Evolutionary conservation across 2,113 vertebrate species (phyloP).

Genomic region (Heteronetta atricapilla): DNA sequence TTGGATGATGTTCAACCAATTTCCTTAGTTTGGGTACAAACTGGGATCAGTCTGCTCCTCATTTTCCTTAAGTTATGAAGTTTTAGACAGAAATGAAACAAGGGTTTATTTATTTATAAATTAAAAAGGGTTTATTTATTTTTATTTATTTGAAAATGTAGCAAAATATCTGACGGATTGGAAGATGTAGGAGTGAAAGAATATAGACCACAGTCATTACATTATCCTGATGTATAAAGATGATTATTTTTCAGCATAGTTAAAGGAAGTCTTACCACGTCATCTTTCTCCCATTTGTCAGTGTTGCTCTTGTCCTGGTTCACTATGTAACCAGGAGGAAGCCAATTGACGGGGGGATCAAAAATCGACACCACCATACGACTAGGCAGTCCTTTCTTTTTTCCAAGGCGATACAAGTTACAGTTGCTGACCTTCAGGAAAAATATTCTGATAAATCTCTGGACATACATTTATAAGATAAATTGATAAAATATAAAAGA

Average conservation of each 20-base stretch:
- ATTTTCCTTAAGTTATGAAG: neutral
- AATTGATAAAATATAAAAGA: neutral
- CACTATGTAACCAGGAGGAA: conserved; percentile 94
- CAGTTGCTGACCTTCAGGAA: conserved; percentile 88
- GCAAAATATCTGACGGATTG: neutral
- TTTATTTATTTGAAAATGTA: neutral
- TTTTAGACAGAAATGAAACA: neutral
- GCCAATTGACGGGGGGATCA: conserved; percentile 98
- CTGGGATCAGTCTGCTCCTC: neutral
- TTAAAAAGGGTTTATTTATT: too few relatives aligned
- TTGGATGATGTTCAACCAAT: neutral
- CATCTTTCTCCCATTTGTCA: conserved; percentile 91
- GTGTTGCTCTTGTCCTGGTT: conserved; percentile 93
- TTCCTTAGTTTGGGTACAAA: neutral
- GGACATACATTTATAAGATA: neutral
- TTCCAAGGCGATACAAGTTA: conserved; percentile 97
- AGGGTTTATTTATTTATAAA: neutral
- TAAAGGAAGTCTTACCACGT: conserved; percentile 81
- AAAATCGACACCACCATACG: conserved; percentile 99
- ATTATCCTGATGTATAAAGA: neutral
- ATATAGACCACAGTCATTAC: neutral
- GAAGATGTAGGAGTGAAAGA: neutral
- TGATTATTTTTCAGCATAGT: neutral
- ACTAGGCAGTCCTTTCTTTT: conserved; percentile 97
- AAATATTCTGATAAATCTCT: conserved; percentile 2